A percentile compares a stretch with the other conserved stretches of the same genome.
These are phyloP conservation scores for Astur gentilis DNA, from an alignment of 2,113 vertebrate genomes.

Conservation along the genomic window DNA sequence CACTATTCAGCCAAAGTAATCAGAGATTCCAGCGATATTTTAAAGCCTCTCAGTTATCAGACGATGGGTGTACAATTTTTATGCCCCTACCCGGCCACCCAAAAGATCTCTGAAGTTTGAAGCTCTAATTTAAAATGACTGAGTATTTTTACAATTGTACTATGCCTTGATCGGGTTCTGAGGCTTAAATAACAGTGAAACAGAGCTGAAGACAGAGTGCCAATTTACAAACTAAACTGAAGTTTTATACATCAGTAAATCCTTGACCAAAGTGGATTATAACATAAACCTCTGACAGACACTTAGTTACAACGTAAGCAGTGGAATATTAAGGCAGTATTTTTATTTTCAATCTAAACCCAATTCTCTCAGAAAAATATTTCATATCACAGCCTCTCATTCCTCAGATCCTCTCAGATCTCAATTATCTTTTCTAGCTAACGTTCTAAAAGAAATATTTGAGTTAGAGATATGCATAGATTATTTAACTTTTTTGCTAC, in stretches of 20 bases:
- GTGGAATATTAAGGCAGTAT: neutral
- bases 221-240: neutral
- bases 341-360: neutral
- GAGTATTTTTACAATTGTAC: neutral
- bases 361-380: neutral
- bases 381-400: neutral
- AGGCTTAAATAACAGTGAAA: neutral
- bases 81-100: neutral
- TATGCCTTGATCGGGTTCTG: neutral
- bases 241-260: neutral
- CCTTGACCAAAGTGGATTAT: neutral
- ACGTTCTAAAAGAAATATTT: neutral
- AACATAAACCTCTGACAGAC: neutral
- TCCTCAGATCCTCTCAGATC: neutral
- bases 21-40: neutral
- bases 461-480: neutral
- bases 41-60: neutral
- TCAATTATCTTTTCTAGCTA: neutral
- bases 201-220: neutral
- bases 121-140: neutral
- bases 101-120: neutral
- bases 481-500: neutral
- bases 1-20: neutral
- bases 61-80: neutral
- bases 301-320: neutral